phyloP scores from a whole-genome alignment of 2,888 invertebrate genomes.

The Yponomeuta plumbellus region DNA sequence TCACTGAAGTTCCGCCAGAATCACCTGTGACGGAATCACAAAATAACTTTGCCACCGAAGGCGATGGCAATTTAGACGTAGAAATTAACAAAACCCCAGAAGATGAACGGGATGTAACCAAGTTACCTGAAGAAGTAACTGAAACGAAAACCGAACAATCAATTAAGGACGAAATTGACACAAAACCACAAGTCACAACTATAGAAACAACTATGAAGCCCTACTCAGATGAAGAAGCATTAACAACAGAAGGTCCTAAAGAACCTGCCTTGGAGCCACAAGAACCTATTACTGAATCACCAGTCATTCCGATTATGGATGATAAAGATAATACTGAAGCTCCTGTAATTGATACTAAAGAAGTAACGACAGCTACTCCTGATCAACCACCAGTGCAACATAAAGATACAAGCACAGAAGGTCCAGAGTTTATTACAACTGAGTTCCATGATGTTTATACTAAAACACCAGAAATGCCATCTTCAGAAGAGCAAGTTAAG shows the following conservation, averaged over 20 bases:
- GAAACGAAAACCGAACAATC: not conserved
- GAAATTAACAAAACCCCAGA: not conserved
- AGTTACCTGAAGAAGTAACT: not conserved
- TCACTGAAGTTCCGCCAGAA: not conserved
- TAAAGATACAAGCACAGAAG: slow-evolving; percentile 20
- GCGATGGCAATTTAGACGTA: slow-evolving; percentile 17
- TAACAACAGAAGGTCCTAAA: slow-evolving; percentile 14
- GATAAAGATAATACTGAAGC: not conserved
- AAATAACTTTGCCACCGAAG: not conserved
- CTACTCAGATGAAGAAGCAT: slow-evolving; percentile 7
- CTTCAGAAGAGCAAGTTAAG: slow-evolving; percentile 17
- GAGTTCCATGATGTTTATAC: slow-evolving; percentile 19
- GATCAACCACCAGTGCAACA: slow-evolving; percentile 5
- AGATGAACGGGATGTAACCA: not conserved
- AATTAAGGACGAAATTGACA: not conserved
- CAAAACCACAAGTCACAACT: not conserved
- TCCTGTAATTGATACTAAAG: not conserved
- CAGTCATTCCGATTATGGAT: not conserved
- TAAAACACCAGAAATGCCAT: slow-evolving; percentile 11
- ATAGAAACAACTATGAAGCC: not conserved
- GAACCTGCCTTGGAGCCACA: not conserved
- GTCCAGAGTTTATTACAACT: slow-evolving; percentile 12
- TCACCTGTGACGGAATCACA: slow-evolving; percentile 19
- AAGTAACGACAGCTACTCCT: not conserved
- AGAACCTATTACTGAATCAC: not conserved